Base-by-base conservation (phyloP, 1,140 invertebrate genomes). In the Ctenoplectra terminalis region DNA sequence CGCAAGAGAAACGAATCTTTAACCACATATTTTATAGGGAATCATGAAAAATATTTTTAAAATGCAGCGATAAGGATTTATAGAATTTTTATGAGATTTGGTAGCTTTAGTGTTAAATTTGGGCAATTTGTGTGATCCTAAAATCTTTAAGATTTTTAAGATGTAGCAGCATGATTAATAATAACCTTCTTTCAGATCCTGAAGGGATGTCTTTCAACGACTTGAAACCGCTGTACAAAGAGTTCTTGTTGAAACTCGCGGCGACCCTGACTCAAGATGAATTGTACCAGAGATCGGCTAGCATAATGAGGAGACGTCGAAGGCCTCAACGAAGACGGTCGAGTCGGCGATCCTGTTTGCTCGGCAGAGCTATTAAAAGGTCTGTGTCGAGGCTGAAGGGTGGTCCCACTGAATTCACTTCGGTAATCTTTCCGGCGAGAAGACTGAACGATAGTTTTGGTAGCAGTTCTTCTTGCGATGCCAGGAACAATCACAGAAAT, bases 191-290 rank as follows among this genome's bases (percentile, higher is more conserved):
- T n/a, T 26, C 78, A 94, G 97, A 98, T 93, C 96, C 97, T 1
- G 97, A 98, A 90, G 97, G 98, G 66, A 98, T 98, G 97, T 98
- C 97, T 31, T 98, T 98, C 93, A 98, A 98, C 93, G 97, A 98
- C 86, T 93, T 98, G 64, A 98, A 98, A 92, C 97, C 98, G 6
- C 96, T 98, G 54, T 98, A 98, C 90, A 97, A 98, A 92, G 97
- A 98, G 93, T 97, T 98, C 89, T 93, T 98, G 37, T 91, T 98
- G 58, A 98, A 98, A 94, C 93, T 98, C 70, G 97, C 97, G 0
- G 95, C 98, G 0, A 98, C 97, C 0, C 92, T 98, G 29, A 98
- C 97, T 29, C 97, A 98, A 92, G 98, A 98, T 87, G 97, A 98
- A 93, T 94, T 98, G 71, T 98, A 98, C 90, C 96, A 98, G 90